phyloP scores from a whole-genome alignment of 2,113 vertebrate genomes.

The Kryptolebias marmoratus region DNA sequence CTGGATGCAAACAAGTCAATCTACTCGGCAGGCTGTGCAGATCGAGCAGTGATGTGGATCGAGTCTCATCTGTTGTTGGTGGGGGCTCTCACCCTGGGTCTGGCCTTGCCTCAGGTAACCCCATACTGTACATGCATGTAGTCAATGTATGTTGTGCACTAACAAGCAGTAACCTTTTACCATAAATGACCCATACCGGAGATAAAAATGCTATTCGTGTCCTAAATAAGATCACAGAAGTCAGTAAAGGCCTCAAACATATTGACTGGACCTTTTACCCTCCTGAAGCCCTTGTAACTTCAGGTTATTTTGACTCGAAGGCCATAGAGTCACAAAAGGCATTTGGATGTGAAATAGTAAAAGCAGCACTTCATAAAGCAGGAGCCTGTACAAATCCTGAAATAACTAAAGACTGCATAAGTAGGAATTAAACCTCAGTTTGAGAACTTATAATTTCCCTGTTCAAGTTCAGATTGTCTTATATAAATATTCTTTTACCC shows the following conservation, averaged over 20 bases:
- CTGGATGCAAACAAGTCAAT: conserved; percentile 72
- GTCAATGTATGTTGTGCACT: background rate
- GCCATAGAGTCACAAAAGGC: background rate
- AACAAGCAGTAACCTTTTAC: background rate
- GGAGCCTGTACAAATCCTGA: background rate
- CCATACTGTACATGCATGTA: background rate
- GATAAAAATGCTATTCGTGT: background rate
- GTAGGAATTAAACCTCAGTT: background rate
- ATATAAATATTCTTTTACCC: too few relatives aligned
- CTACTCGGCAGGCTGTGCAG: conserved; percentile 78
- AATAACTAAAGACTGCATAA: background rate
- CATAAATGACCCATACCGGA: background rate
- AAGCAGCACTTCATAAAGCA: conserved; percentile 46
- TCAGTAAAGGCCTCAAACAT: conserved; percentile 26
- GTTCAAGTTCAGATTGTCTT: background rate
- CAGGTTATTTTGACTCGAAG: too few relatives aligned
- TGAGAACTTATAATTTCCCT: background rate
- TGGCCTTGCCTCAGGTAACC: conserved; percentile 81
- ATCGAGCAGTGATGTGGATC: conserved; percentile 77
- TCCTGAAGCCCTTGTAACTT: too few relatives aligned
- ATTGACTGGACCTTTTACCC: too few relatives aligned
- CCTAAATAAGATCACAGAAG: conserved; percentile 8
- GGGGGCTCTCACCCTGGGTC: conserved; percentile 75
- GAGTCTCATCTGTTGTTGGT: conserved; percentile 82
- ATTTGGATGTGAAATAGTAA: conserved; percentile 6